Base-by-base conservation (phyloP, 2,888 invertebrate species). In the Geotrupes spiniger region DNA sequence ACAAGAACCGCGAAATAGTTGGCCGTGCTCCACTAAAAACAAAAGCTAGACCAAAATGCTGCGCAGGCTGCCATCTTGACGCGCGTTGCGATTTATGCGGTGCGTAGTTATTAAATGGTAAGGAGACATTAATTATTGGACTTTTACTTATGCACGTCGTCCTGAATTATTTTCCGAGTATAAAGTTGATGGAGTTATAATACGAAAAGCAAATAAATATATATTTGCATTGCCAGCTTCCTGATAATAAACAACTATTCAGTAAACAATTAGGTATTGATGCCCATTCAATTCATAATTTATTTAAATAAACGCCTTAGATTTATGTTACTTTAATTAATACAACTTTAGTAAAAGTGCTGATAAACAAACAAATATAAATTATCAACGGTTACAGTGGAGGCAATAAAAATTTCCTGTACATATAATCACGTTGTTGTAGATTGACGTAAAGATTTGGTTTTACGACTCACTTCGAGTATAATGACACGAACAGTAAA, bases 21-120 rank as follows among this genome's bases (percentile, higher is more conserved):
- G 69, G 67, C 65, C 59, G 49, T 50, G 63, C 58, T 65, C 69
- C 69, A 68, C 63, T 61, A 63, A 64, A 68, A 67, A 68, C 64
- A 65, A 62, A 36, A 46, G 49, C 49, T 44, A 46, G 49, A 21
- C 21, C 4, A 33, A 33, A 33, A 33, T 15, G 14, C 33, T 15
- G 33, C 14, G 8, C 11, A 43, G 47, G 58, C 51, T 55, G 65
- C 66, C 68, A 66, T 68, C 64, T 69, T 68, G 65, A 68, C 64
- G 59, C 62, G 61, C 60, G 56, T 49, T 52, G 26, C 53, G 60
- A 66, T 68, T 69, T 63, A 64, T 63, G 61, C 54, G 52, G 62
- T 63, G 62, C 63, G 62, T 63, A 61, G 63, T 68, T 68, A 69
- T 68, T 67, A 68, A 66, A 66, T 64, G 62, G 63, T 63, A 62